A percentile compares a stretch with the other conserved stretches of the same genome.
Conservation (phyloP, 2,888 invertebrate species). For the Tetragonisca angustula region DNA sequence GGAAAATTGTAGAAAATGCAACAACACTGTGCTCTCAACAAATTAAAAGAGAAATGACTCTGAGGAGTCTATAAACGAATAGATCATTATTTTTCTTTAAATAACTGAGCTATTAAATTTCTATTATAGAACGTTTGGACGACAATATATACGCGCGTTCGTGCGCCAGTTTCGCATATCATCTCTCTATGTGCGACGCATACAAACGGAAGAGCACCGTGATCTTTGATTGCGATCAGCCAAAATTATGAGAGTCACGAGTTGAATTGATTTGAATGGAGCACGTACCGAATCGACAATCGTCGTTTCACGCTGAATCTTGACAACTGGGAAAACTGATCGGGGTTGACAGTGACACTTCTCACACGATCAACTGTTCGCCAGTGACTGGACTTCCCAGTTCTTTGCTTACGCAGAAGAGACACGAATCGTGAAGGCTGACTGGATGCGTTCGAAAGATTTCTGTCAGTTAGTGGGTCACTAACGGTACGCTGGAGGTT, state of each 20-base stretch:
- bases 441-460: constrained; percentile 74
- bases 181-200: background rate
- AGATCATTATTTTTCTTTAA: no score
- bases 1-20: no score
- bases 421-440: constrained; percentile 61
- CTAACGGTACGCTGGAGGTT: constrained; percentile 81
- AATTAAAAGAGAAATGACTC: no score
- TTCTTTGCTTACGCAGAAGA: constrained; percentile 44
- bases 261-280: constrained; percentile 14
- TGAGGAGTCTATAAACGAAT: no score
- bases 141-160: background rate
- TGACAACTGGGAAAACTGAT: constrained; percentile 31
- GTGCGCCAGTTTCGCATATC: background rate
- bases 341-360: constrained; percentile 61
- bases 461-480: constrained; percentile 82
- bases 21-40: no score
- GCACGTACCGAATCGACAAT: constrained; percentile 42
- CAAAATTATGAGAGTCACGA: constrained; percentile 23
- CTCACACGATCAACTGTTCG: constrained; percentile 68
- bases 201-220: background rate
- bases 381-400: constrained; percentile 70
- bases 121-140: no score
- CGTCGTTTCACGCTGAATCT: constrained; percentile 38
- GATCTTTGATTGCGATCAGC: background rate
- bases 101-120: no score